Conservation (phyloP, 2,113 vertebrate species). For the Panthera uncia region DNA sequence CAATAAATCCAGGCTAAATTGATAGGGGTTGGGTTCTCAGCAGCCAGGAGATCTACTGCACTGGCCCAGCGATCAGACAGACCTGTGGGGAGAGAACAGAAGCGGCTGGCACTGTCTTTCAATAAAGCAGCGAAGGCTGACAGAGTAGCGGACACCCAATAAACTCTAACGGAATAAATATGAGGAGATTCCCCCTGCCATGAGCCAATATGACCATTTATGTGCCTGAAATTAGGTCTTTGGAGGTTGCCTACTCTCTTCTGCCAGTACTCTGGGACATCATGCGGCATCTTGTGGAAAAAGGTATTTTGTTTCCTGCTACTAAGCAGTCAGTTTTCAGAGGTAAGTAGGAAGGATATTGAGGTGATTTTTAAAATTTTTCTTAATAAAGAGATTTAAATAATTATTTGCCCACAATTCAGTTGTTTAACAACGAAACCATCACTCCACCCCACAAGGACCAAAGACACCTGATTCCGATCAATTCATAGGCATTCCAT, state of each 20-base stretch:
- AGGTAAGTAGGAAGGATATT: neutral
- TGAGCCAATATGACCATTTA: neutral
- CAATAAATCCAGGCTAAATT: constrained; percentile 63
- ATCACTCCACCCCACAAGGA: neutral
- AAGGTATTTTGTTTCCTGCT: neutral
- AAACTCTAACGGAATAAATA: constrained; percentile 23
- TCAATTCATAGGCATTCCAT: neutral
- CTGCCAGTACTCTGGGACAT: neutral
- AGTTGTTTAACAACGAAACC: neutral
- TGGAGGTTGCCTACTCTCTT: neutral
- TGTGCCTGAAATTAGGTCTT: neutral
- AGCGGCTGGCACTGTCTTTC: neutral
- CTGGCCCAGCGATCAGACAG: neutral
- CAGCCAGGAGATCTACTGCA: neutral
- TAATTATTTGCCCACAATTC: neutral
- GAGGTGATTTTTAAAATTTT: neutral
- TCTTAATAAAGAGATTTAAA: constrained; percentile 20
- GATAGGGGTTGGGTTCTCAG: constrained; percentile 51
- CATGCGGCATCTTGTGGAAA: neutral
- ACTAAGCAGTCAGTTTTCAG: neutral
- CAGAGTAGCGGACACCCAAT: neutral
- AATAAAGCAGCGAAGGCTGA: neutral
- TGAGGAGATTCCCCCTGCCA: neutral
- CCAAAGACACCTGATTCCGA: neutral
- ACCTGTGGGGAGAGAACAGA: neutral